Percentiles rank a stretch among this genome's conserved stretches.
Conservation (phyloP, 2,113 vertebrate species). For the Muntiacus reevesi region DNA sequence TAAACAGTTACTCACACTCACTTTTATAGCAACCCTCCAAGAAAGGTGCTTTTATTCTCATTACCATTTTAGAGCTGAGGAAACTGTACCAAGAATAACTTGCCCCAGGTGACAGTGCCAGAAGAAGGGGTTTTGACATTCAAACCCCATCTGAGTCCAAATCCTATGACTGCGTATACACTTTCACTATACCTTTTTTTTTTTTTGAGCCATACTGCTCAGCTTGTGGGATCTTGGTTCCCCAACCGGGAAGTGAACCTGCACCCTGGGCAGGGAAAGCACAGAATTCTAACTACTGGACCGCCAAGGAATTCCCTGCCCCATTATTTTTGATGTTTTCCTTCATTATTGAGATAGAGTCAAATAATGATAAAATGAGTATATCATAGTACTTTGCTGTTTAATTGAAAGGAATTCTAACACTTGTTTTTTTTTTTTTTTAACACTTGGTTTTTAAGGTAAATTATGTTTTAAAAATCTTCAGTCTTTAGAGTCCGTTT, state of each 20-base stretch:
- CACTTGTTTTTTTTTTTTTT: background rate
- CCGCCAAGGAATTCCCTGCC: background rate
- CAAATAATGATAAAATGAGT: background rate
- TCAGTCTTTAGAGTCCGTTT: background rate
- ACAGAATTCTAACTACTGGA: background rate
- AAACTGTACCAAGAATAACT: background rate
- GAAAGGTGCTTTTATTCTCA: background rate
- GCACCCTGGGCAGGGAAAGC: background rate
- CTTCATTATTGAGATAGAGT: background rate
- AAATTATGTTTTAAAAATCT: background rate
- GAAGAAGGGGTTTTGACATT: background rate
- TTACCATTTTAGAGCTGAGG: background rate
- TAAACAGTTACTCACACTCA: background rate
- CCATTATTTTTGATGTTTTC: background rate
- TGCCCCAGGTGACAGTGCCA: background rate
- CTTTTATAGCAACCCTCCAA: background rate
- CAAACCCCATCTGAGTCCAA: background rate
- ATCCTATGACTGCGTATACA: background rate
- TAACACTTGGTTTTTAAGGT: conserved; percentile 12
- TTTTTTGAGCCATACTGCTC: background rate
- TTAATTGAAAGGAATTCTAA: background rate
- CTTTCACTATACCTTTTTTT: background rate
- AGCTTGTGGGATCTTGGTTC: background rate
- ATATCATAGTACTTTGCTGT: background rate
- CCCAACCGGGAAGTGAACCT: background rate